A percentile compares a stretch with the other conserved stretches of the same genome.
Conservation (phyloP, 2,113 vertebrate species). For the Aegotheles bennettii region DNA sequence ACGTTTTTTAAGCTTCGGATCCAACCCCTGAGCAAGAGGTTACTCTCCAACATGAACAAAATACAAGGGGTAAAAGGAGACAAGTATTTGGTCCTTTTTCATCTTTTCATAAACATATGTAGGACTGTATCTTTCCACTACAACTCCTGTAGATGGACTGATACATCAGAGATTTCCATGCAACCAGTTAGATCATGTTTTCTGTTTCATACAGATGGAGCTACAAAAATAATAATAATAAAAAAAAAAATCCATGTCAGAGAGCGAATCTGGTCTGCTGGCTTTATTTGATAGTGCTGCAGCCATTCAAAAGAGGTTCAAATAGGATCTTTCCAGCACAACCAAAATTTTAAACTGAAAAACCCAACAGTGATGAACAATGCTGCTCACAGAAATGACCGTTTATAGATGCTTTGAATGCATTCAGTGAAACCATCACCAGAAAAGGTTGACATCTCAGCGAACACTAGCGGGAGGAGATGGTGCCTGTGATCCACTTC, state of each 20-base stretch:
- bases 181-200: not conserved
- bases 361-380: not conserved
- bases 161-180: not conserved
- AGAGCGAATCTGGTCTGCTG: not conserved
- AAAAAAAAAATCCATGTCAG: not conserved
- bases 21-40: not conserved
- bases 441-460: not conserved
- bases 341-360: not conserved
- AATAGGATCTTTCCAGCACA: not conserved
- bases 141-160: not conserved
- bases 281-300: not conserved
- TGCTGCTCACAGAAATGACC: not conserved
- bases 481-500: not conserved
- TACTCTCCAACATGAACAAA: not conserved
- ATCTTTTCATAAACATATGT: not conserved
- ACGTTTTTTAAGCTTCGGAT: not conserved
- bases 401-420: not conserved
- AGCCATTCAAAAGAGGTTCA: not conserved
- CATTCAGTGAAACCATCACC: not conserved
- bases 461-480: fast-evolving
- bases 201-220: not conserved
- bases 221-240: no score
- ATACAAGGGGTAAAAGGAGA: not conserved
- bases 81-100: not conserved
- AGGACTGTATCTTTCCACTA: not conserved